phyloP scores from a whole-genome alignment of 2,888 invertebrate species.

The Ernsta delagoae region DNA sequence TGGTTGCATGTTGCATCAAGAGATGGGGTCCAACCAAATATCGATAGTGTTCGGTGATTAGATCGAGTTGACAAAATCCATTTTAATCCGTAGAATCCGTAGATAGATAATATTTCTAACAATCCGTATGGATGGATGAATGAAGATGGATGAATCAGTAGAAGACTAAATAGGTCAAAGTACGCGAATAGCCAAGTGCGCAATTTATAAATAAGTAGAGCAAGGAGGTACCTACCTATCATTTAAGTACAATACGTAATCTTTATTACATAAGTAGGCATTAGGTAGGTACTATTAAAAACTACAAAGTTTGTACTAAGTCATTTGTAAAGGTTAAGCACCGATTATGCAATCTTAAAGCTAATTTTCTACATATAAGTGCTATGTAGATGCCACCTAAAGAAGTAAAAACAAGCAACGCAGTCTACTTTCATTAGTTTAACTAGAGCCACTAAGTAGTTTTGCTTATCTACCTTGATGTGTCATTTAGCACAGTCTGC shows the following conservation, averaged over 20 bases:
- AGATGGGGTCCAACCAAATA: too few relatives aligned
- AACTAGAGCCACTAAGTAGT: slow-evolving; percentile 13
- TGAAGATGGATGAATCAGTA: too few relatives aligned
- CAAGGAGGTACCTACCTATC: too few relatives aligned
- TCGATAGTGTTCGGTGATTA: too few relatives aligned
- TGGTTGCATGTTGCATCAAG: too few relatives aligned
- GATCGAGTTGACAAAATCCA: too few relatives aligned
- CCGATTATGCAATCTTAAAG: neutral
- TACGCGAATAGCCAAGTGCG: neutral
- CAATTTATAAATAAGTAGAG: neutral
- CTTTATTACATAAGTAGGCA: neutral
- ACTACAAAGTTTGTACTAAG: too few relatives aligned
- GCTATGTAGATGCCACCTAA: neutral
- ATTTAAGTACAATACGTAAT: neutral
- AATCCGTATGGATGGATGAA: too few relatives aligned
- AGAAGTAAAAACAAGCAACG: slow-evolving; percentile 13
- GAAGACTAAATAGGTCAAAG: too few relatives aligned
- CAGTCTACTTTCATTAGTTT: slow-evolving; percentile 24
- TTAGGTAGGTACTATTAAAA: neutral
- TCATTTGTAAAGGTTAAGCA: neutral
- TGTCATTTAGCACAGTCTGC: slow-evolving; percentile 45
- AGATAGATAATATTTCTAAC: too few relatives aligned
- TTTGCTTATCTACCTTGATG: slow-evolving; percentile 41
- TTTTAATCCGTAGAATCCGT: too few relatives aligned
- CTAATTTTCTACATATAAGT: too few relatives aligned